A percentile compares a stretch with the other conserved stretches of the same genome.
phyloP scores from a whole-genome alignment of 2,113 vertebrate species.

The Urocynchramus pylzowi region DNA sequence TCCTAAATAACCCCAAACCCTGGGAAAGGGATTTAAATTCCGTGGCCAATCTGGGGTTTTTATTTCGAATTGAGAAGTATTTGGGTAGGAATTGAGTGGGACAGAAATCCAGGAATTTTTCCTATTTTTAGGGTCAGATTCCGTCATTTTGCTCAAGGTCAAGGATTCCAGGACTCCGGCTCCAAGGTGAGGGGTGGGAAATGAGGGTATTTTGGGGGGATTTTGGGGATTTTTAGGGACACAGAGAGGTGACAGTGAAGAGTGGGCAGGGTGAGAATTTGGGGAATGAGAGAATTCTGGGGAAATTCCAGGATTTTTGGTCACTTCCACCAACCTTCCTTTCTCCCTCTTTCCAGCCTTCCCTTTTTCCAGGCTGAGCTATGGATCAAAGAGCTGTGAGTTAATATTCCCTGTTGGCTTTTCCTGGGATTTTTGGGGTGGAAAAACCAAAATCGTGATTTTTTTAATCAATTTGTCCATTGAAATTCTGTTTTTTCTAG shows the following conservation, averaged over 20 bases:
- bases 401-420: not conserved
- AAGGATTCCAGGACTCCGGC: slow-evolving; percentile 79
- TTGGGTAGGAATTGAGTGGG: accelerated
- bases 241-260: not conserved
- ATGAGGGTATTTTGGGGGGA: too few species aligned
- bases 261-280: not conserved
- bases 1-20: not conserved
- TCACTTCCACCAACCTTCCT: not conserved
- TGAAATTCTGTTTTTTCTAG: slow-evolving; percentile 30
- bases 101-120: not conserved
- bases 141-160: slow-evolving; percentile 89
- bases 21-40: not conserved
- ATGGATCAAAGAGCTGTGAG: slow-evolving; percentile 98
- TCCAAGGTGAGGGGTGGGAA: slow-evolving; percentile 75
- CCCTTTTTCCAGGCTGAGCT: slow-evolving; percentile 89
- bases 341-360: slow-evolving; percentile 61
- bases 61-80: accelerated
- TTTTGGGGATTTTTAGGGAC: not conserved
- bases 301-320: accelerated
- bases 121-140: slow-evolving; percentile 81
- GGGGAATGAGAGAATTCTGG: not conserved
- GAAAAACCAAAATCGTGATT: not conserved
- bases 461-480: accelerated
- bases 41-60: accelerated
- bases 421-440: not conserved